These are phyloP conservation scores for Flexamia atlantica DNA, from an alignment of 2,888 invertebrate species.

Conservation along the genomic window DNA sequence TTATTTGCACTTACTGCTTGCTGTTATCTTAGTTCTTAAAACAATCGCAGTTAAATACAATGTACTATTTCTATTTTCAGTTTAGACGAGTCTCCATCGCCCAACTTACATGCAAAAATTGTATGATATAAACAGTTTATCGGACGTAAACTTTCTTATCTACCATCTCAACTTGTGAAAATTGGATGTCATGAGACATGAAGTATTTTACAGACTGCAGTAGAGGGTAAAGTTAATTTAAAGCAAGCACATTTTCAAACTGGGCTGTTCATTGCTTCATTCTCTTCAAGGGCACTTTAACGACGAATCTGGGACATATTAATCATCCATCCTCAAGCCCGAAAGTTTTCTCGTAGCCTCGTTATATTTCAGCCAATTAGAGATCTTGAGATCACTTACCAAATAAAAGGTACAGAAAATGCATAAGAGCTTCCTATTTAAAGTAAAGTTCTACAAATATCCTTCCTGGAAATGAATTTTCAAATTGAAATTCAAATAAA, in stretches of 20 bases:
- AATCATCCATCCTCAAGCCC: slow-evolving; percentile 17
- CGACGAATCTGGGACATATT: slow-evolving; percentile 10
- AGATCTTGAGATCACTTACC: slow-evolving; percentile 5
- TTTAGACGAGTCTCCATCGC: no score
- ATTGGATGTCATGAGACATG: background rate
- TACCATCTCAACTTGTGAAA: no score
- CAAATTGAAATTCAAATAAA: no score
- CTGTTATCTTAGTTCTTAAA: background rate
- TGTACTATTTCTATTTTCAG: background rate
- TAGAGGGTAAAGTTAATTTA: background rate
- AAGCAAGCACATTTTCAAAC: slow-evolving; percentile 14
- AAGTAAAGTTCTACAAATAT: no score
- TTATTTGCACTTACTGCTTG: background rate
- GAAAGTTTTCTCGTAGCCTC: slow-evolving; percentile 7
- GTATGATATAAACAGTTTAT: no score
- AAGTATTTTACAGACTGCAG: background rate
- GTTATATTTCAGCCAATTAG: background rate
- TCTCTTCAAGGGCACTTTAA: slow-evolving; percentile 3
- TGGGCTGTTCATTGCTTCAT: background rate
- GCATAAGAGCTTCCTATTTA: no score
- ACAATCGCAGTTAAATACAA: background rate
- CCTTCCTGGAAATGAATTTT: background rate
- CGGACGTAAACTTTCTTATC: no score
- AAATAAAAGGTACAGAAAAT: background rate
- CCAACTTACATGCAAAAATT: no score